Base-by-base conservation (phyloP, 2,797 vertebrate genomes). In the Ciconia nigra region DNA sequence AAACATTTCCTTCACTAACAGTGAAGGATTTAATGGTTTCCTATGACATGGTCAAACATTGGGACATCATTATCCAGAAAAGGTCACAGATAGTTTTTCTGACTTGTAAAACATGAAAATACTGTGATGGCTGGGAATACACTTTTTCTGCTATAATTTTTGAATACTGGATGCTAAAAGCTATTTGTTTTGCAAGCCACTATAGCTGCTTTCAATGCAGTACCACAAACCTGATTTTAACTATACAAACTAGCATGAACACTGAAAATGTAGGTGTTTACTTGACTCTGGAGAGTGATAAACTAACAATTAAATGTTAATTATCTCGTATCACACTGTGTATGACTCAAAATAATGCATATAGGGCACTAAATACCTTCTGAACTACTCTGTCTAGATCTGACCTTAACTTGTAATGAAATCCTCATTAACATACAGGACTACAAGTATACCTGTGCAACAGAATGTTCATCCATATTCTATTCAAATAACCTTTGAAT, bases 1-100 rank as follows among this genome's bases (percentile, higher is more conserved):
- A 94, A 83, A 80, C 63, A 76, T 92, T 94, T 87, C 80, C 74
- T 96, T 97, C 78, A 65, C 54, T 96, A 83, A 83, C 83, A 93
- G 28, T 78, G 39, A 76, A 66, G 13, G 41, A 93, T 94, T 92
- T 96, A 97, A 92, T 83, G 54, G 79, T 90, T 97, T 95, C 57
- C 58, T 49, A 63, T 82, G 41, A 44, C 54, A 93, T 33, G 70
- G 79, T 80, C 88, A 95, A 96, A 89, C 4, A 3, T 11, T 78
- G 94, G 42, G n/a, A 82, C 55, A 90, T 78, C 79, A 89, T 96
- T 95, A 92, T 62, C 24, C 37, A 79, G 18, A 29, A 86, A 73
- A 87, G 72, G 73, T 73, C 87, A 90, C 61, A 87, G 35, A 41
- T 67, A 66, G 66, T 90, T 80, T 95, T 96, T 95, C 39, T 94